phyloP scores from a whole-genome alignment of 2,888 invertebrate species.

The Ophion ventricosus region DNA sequence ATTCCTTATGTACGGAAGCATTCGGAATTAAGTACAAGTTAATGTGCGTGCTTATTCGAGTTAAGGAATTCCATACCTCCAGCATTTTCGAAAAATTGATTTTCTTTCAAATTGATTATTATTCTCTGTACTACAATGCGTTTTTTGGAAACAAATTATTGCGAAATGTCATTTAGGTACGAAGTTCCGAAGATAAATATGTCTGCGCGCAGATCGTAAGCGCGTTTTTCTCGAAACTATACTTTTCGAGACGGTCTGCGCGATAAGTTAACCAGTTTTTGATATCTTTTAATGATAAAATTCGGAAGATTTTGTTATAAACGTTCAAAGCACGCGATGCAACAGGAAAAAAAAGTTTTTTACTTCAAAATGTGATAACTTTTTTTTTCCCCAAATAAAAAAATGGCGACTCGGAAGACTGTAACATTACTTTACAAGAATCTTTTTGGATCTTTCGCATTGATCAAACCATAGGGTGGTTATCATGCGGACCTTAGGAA shows the following conservation, averaged over 20 bases:
- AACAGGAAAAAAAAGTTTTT: background rate
- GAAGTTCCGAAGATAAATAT: background rate
- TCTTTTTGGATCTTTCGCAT: no score
- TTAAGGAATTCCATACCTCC: background rate
- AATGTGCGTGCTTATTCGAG: background rate
- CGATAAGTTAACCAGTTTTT: background rate
- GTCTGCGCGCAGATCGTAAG: background rate
- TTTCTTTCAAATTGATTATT: background rate
- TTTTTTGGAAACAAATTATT: background rate
- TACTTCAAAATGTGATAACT: no score
- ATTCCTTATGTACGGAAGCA: background rate
- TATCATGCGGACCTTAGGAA: no score
- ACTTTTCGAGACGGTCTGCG: background rate
- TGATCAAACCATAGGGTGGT: no score
- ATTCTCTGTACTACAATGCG: background rate
- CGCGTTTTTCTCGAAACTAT: background rate
- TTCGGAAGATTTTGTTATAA: background rate
- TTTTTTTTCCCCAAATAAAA: background rate
- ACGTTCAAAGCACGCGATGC: background rate
- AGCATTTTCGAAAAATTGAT: background rate
- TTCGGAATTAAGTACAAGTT: background rate
- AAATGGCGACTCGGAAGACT: background rate
- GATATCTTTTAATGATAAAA: background rate
- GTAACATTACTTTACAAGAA: background rate
- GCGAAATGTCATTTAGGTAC: background rate